Percentiles rank a stretch among this genome's conserved stretches.
These are phyloP conservation scores for Aphelenchoides avenae DNA, from an alignment of 1,140 invertebrate species.

Conservation along the genomic window DNA sequence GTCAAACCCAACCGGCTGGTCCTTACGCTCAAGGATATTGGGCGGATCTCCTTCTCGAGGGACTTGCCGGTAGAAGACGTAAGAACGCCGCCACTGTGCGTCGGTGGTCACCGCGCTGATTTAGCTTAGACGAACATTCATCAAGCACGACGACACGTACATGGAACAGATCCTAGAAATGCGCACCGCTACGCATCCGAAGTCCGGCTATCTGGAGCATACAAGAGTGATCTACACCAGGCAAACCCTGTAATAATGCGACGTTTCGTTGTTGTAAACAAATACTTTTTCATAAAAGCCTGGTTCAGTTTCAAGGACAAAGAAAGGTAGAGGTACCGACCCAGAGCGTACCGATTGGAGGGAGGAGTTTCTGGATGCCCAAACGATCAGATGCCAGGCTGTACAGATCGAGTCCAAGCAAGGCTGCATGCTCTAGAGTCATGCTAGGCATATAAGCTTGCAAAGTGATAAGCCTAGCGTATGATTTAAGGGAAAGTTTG, in stretches of 20 bases:
- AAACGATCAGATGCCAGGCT: no score
- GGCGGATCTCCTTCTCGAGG: conserved; percentile 57
- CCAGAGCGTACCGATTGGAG: no score
- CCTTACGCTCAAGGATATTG: conserved; percentile 57
- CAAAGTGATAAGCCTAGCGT: no score
- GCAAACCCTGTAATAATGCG: conserved; percentile 6
- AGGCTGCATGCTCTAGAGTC: no score
- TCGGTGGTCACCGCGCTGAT: not conserved
- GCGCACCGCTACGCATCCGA: conserved; percentile 59
- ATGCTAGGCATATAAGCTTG: no score
- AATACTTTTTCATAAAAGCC: no score
- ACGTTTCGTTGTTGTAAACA: no score
- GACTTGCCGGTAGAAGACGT: conserved; percentile 59
- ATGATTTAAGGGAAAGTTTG: no score
- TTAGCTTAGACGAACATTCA: conserved; percentile 58
- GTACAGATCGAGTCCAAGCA: no score
- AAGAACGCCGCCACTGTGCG: conserved; percentile 7
- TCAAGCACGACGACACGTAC: conserved; percentile 57
- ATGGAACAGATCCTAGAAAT: conserved; percentile 59
- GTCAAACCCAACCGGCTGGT: conserved; percentile 51
- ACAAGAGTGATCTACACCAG: conserved; percentile 58
- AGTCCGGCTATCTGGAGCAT: conserved; percentile 56
- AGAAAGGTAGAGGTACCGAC: no score
- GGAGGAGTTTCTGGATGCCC: no score
- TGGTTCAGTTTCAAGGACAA: no score